Conservation (phyloP, 2,888 invertebrate genomes). For the Lasioglossum villosulum region DNA sequence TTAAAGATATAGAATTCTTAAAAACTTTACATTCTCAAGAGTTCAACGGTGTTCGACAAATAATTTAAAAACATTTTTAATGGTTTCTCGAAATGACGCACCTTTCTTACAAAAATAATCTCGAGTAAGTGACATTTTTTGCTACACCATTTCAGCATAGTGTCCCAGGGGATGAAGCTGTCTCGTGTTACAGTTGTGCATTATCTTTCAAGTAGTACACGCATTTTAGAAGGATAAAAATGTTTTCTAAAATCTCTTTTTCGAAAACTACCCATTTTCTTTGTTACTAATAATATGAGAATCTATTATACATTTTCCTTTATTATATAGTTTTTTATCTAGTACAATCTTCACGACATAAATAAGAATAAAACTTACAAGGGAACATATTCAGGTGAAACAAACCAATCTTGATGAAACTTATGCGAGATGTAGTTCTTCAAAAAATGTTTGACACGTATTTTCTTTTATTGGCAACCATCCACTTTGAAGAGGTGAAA, state of each 20-base stretch:
- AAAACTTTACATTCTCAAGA: not conserved
- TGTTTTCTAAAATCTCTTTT: not conserved
- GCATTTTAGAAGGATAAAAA: not conserved
- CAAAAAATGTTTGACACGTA: too few species aligned
- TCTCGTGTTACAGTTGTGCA: not conserved
- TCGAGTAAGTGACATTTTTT: not conserved
- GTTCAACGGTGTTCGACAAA: not conserved
- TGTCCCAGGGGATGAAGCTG: not conserved
- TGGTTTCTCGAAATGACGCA: not conserved
- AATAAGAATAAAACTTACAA: too few species aligned
- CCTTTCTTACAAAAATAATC: not conserved
- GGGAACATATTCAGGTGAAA: too few species aligned
- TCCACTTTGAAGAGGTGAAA: too few species aligned
- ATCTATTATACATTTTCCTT: not conserved
- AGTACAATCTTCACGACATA: not conserved
- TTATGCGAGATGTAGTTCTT: too few species aligned
- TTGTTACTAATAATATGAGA: too few species aligned
- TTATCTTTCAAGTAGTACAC: not conserved
- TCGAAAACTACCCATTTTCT: not conserved
- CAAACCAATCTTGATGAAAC: too few species aligned
- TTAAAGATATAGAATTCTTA: not conserved
- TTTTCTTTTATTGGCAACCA: too few species aligned
- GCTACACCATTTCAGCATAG: not conserved
- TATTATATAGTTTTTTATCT: not conserved
- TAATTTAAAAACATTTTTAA: not conserved